Conservation (phyloP, 2,888 invertebrate species). For the Conistra vaccinii region DNA sequence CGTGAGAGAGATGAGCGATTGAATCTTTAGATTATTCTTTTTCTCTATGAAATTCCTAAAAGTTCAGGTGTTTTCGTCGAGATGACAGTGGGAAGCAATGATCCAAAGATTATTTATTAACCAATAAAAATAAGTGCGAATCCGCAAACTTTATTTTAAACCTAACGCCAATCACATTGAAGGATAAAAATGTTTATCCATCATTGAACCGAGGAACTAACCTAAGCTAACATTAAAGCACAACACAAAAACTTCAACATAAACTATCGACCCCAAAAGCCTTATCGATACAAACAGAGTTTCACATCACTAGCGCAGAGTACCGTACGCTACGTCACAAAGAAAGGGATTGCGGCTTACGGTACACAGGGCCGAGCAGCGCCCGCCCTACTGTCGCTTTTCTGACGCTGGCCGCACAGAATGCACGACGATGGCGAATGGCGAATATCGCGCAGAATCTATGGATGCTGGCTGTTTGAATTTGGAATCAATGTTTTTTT, state of each 20-base stretch:
- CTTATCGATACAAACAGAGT: conserved; percentile 57
- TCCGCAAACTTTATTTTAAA: not conserved
- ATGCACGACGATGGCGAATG: conserved; percentile 43
- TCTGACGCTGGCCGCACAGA: conserved; percentile 67
- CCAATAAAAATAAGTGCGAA: not conserved
- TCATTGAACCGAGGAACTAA: not conserved
- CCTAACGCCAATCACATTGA: not conserved
- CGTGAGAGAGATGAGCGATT: not conserved
- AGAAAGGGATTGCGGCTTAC: conserved; percentile 87
- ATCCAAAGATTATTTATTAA: not conserved
- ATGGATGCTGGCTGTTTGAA: conserved; percentile 15
- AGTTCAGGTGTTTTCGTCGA: not conserved
- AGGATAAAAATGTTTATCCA: not conserved
- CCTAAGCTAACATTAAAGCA: not conserved
- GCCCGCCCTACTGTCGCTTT: conserved; percentile 86
- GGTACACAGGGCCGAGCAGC: conserved; percentile 80
- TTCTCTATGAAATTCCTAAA: not conserved
- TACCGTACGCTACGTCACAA: conserved; percentile 90
- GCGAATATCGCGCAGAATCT: conserved; percentile 39
- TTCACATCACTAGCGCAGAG: conserved; percentile 78
- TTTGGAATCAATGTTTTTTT: not conserved
- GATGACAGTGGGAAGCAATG: too few relatives aligned
- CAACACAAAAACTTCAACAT: conserved; percentile 3
- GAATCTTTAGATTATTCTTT: not conserved
- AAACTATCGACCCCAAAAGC: conserved; percentile 59